Percentiles rank a stretch among this genome's conserved stretches.
phyloP scores from a whole-genome alignment of 2,888 invertebrate species.

The Erebia palarica region DNA sequence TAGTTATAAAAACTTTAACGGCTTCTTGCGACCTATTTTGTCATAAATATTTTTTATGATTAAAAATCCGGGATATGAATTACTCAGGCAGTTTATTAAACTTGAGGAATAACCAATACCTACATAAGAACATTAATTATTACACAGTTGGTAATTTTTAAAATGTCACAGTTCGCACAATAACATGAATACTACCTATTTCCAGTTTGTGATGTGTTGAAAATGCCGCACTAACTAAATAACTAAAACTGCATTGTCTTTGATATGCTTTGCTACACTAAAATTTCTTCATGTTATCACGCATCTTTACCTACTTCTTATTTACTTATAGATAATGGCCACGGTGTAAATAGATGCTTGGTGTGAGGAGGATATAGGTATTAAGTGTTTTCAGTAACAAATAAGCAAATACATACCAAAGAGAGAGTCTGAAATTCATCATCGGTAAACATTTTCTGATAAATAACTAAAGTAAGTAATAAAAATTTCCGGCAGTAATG shows the following conservation, averaged over 20 bases:
- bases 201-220: not conserved
- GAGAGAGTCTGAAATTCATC: no score
- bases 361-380: not conserved
- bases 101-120: not conserved
- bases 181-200: no score
- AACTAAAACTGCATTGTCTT: conserved; percentile 16
- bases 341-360: conserved; percentile 44
- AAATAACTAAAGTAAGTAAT: no score
- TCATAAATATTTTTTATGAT: no score
- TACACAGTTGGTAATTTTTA: not conserved
- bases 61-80: no score
- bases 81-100: not conserved
- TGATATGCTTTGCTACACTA: not conserved
- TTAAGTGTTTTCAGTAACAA: no score
- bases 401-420: no score
- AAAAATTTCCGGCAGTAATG: no score
- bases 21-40: no score
- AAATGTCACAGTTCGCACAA: not conserved
- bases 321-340: conserved; percentile 48
- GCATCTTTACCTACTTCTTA: conserved; percentile 38
- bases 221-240: conserved; percentile 13
- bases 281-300: conserved; percentile 31
- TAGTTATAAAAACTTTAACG: no score
- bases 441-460: no score
- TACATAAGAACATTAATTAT: not conserved